Conservation (phyloP, 2,797 vertebrate species). For the Champsocephalus gunnari region DNA sequence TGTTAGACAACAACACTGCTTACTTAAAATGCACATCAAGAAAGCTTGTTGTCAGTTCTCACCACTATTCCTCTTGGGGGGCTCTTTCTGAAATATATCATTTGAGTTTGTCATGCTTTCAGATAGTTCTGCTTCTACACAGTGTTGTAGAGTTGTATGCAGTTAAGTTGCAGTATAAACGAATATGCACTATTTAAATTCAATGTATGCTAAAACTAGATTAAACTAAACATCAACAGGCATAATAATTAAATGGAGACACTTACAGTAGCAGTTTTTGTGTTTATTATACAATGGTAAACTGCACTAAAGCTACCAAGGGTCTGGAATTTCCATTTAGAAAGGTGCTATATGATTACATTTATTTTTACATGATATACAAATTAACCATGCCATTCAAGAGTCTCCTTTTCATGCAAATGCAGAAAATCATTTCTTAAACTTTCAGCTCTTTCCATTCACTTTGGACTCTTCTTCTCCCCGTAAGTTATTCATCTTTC, state of each 20-base stretch:
- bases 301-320: too few relatives aligned
- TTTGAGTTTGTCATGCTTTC: background rate
- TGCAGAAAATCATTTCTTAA: background rate
- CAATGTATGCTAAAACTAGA: too few relatives aligned
- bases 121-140: background rate
- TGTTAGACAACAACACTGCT: background rate
- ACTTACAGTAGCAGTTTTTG: too few relatives aligned
- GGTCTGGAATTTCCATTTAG: too few relatives aligned
- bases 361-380: background rate
- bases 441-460: background rate
- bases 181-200: too few relatives aligned
- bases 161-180: too few relatives aligned
- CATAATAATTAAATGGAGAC: too few relatives aligned
- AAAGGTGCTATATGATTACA: background rate
- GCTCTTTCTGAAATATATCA: background rate
- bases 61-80: background rate
- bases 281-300: too few relatives aligned
- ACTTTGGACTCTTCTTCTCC: slow-evolving; percentile 2
- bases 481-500: background rate
- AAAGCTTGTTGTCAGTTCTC: background rate
- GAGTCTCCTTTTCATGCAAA: background rate
- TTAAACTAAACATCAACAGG: too few relatives aligned
- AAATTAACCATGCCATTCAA: background rate
- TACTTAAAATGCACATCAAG: background rate
- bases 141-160: too few relatives aligned